Conservation (phyloP, 2,888 invertebrate genomes). For the Agrenia bidenticulata region DNA sequence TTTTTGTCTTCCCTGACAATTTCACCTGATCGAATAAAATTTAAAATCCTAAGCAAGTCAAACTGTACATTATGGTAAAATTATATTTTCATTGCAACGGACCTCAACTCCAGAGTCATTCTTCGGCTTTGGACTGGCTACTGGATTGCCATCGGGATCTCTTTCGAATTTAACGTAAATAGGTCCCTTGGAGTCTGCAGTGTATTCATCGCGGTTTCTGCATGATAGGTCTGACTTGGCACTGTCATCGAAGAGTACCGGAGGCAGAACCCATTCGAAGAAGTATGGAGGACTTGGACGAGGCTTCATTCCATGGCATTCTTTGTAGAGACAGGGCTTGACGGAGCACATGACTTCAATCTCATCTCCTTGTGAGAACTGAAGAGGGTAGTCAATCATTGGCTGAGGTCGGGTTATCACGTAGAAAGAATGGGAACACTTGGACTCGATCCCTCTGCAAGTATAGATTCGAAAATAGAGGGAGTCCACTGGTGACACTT, state of each 20-base stretch:
- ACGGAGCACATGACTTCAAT: background rate
- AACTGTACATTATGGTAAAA: background rate
- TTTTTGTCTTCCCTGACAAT: background rate
- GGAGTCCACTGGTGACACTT: background rate
- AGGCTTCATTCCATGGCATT: background rate
- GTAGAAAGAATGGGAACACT: conserved; percentile 9
- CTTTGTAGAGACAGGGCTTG: background rate
- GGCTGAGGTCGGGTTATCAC: conserved; percentile 10
- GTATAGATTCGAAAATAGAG: conserved; percentile 10
- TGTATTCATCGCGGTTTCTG: background rate
- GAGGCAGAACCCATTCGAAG: conserved; percentile 1
- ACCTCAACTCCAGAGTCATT: background rate
- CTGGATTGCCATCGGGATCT: background rate
- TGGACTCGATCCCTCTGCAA: background rate
- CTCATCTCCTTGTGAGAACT: background rate
- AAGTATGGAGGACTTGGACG: background rate
- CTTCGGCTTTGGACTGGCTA: background rate
- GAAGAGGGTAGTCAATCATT: background rate
- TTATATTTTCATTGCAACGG: background rate
- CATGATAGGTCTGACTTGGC: background rate
- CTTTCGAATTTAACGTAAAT: background rate
- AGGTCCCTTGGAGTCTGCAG: background rate
- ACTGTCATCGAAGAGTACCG: background rate
- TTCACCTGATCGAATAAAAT: background rate
- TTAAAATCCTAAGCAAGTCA: too few species aligned